Percentiles rank a stretch among this genome's conserved stretches.
phyloP scores from a whole-genome alignment of 2,888 invertebrate genomes.

The Pristionchus mayeri region DNA sequence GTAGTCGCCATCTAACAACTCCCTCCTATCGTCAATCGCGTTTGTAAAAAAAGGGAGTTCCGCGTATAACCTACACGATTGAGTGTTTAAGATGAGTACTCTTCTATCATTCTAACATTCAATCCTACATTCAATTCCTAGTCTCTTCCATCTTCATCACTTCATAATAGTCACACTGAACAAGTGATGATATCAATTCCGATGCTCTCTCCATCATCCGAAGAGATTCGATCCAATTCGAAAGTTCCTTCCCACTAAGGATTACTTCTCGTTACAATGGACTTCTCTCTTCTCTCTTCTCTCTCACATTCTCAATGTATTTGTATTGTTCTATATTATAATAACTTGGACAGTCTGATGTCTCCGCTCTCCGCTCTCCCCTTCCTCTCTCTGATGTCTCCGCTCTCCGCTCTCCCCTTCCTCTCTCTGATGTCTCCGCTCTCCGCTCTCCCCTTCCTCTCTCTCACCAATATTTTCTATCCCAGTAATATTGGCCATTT shows the following conservation, averaged over 20 bases:
- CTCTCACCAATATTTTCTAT: slow-evolving; percentile 33
- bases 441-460: too few species aligned
- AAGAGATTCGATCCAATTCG: not conserved
- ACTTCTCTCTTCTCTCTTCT: slow-evolving; percentile 17
- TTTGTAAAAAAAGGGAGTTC: too few species aligned
- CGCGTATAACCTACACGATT: not conserved
- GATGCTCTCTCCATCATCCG: not conserved
- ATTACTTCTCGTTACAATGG: not conserved
- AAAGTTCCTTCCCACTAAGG: not conserved
- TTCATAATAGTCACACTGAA: too few species aligned
- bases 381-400: too few species aligned
- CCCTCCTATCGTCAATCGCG: too few species aligned
- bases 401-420: too few species aligned
- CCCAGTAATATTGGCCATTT: slow-evolving; percentile 25
- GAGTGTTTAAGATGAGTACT: not conserved
- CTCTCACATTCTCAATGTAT: slow-evolving; percentile 18
- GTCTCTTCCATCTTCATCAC: not conserved
- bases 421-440: too few species aligned
- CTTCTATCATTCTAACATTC: not conserved
- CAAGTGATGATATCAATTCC: not conserved
- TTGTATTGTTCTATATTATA: too few species aligned
- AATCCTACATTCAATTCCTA: too few species aligned
- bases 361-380: too few species aligned
- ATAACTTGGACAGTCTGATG: too few species aligned
- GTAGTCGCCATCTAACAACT: too few species aligned